A percentile compares a stretch with the other conserved stretches of the same genome.
Evolutionary conservation across 1,140 invertebrate species (phyloP).

Genomic region (Battus philenor): DNA sequence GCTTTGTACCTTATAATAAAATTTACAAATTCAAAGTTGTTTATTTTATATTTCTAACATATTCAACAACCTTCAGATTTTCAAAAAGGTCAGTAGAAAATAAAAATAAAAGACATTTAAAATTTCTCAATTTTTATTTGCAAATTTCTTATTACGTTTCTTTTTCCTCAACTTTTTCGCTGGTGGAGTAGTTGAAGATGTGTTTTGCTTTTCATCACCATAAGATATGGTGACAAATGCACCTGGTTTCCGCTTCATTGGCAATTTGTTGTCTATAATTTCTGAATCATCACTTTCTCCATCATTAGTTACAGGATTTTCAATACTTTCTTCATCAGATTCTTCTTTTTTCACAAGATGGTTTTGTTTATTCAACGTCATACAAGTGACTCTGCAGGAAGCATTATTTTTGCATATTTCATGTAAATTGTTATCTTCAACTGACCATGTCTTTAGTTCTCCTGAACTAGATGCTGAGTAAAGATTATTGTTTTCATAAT

Average conservation of each 20-base stretch:
- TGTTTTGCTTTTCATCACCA: constrained; percentile 34
- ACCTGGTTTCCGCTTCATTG: constrained; percentile 48
- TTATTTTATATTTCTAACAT: too few relatives aligned
- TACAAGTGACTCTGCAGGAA: constrained; percentile 79
- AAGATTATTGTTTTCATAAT: constrained; percentile 71
- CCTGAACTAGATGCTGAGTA: constrained; percentile 85
- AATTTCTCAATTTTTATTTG: constrained; percentile 37
- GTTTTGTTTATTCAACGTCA: constrained; percentile 70
- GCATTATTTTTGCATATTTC: constrained; percentile 73
- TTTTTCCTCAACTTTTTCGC: constrained; percentile 56
- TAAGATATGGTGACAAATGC: constrained; percentile 63
- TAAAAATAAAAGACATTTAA: too few relatives aligned
- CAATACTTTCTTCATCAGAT: constrained; percentile 28
- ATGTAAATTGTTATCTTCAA: constrained; percentile 69
- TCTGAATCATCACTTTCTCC: constrained; percentile 33
- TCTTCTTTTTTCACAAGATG: constrained; percentile 66
- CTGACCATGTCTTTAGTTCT: constrained; percentile 85
- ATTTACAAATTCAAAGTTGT: too few relatives aligned
- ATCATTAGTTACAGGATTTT: constrained; percentile 27
- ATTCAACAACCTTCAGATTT: too few relatives aligned
- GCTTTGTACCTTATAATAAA: too few relatives aligned
- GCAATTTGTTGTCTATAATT: constrained; percentile 18
- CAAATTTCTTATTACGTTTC: constrained; percentile 49
- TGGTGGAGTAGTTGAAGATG: constrained; percentile 29
- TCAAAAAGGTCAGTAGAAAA: too few relatives aligned